Percentiles rank a stretch among this genome's conserved stretches.
These are phyloP conservation scores for Zaprionus gabonicus DNA, from an alignment of 1,140 invertebrate genomes.

Conservation along the genomic window DNA sequence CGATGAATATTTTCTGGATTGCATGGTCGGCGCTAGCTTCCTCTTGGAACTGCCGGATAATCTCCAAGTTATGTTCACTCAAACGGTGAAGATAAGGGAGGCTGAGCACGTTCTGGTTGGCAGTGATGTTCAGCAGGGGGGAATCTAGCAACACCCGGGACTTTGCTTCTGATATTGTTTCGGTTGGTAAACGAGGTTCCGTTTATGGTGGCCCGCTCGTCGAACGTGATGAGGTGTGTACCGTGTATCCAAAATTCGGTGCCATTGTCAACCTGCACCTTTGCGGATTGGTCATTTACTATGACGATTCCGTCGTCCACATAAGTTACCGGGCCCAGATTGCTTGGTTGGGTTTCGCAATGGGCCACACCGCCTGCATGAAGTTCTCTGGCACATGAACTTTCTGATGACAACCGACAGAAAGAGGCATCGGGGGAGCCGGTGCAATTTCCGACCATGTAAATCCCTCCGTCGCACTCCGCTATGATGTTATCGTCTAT, in stretches of 20 bases:
- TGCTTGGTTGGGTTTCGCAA: no score
- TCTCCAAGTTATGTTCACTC: neutral
- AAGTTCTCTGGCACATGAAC: no score
- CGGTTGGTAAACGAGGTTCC: slow-evolving; percentile 3
- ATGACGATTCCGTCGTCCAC: no score
- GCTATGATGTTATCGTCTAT: no score
- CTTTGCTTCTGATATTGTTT: neutral
- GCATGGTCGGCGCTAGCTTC: neutral
- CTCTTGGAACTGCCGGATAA: neutral
- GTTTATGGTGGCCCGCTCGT: slow-evolving; percentile 28
- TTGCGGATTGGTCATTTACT: no score
- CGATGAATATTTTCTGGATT: no score
- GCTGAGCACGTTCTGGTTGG: neutral
- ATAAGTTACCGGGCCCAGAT: neutral
- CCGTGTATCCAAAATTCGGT: slow-evolving; percentile 16
- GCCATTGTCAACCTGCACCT: slow-evolving; percentile 25
- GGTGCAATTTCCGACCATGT: no score
- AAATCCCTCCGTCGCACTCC: no score
- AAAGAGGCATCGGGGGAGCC: no score
- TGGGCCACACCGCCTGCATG: no score
- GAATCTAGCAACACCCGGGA: neutral
- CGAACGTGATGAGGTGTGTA: slow-evolving; percentile 32
- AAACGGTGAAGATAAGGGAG: slow-evolving; percentile 5
- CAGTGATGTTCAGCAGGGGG: neutral
- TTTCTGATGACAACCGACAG: no score